These are phyloP conservation scores for Girardinus metallicus DNA, from an alignment of 2,797 vertebrate genomes.

Conservation along the genomic window DNA sequence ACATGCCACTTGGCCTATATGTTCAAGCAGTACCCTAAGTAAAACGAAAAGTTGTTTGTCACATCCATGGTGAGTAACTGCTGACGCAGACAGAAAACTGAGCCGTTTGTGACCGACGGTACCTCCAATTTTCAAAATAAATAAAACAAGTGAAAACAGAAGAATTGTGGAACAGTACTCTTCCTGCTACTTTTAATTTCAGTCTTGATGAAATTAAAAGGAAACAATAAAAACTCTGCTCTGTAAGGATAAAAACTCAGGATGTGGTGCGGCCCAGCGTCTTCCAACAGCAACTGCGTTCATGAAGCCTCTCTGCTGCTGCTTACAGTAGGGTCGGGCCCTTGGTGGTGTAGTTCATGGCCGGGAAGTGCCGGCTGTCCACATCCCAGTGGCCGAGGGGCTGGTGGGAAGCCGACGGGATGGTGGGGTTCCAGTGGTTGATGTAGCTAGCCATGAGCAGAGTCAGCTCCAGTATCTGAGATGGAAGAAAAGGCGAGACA, in stretches of 20 bases:
- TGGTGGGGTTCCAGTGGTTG: conserved; percentile 83
- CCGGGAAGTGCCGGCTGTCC: conserved; percentile 84
- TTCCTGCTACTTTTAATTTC: conserved; percentile 25
- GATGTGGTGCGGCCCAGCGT: conserved; percentile 21
- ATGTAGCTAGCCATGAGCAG: conserved; percentile 95
- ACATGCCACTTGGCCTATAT: conserved; percentile 1
- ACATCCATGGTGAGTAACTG: conserved; percentile 12
- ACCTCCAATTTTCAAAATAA: conserved; percentile 16
- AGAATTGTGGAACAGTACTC: conserved; percentile 42
- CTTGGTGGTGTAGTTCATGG: conserved; percentile 85
- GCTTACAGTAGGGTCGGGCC: conserved; percentile 89
- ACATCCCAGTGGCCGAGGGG: conserved; percentile 78
- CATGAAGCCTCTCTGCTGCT: conserved; percentile 17
- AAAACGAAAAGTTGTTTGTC: conserved; percentile 1
- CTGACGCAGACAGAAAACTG: conserved; percentile 4
- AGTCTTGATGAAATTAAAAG: conserved; percentile 15
- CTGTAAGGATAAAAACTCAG: conserved; percentile 27
- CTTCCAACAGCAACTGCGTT: conserved; percentile 19
- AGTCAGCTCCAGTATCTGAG: conserved; percentile 91
- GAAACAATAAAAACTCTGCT: conserved; percentile 28
- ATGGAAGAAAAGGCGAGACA: not conserved
- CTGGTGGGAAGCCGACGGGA: conserved; percentile 61
- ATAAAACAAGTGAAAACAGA: conserved; percentile 10
- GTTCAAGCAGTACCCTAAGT: not conserved
- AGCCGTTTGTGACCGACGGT: not conserved